Evolutionary conservation across 1,140 invertebrate genomes (phyloP), one percentile per base, ranked within the genome.

Genomic region (Cepaea nemoralis): DNA sequence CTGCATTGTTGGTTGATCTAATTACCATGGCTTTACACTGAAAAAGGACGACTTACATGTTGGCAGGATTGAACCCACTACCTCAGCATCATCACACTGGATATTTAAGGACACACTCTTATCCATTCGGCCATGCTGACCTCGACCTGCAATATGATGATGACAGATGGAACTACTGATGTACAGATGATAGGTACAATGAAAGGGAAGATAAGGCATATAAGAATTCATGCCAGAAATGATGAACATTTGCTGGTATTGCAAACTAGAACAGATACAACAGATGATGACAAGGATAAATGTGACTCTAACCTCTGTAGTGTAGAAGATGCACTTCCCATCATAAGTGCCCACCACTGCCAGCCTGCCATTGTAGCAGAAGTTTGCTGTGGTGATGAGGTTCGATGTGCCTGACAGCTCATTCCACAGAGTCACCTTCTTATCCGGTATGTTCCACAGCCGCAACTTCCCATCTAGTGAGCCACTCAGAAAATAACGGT

Each of bases 391-490:
- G 0, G 98, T 99, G 88, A 99, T 99, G 5, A 99, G 93, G 89
- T 98, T 98, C 1, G 86, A 86, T 19, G 81, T 79, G 14, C 87
- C 87, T 3, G 81, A 86, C 0, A 99, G 95, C 93, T 99, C 98
- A 91, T 98, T 99, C 98, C 98, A 99, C 5, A 99, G 94, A 0
- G 97, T 97, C 24, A 92, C 96, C 92, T 99, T 99, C 90, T 99
- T 99, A 89, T 99, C 98, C 0, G 98, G 97, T 89, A 99, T 99
- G 91, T 99, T 99, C 98, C 98, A 99, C 0, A 99, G 91, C 12
- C 98, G 93, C n/a, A 99, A 93, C 92, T 99, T 99, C 24, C 97
- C 97, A 92, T 99, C 98, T 16, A 99, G 92, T 27, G 97, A 98
- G 24, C 97, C 97, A 84, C 96, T 98, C 1, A 99, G 92, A 90